Evolutionary conservation across 2,888 invertebrate genomes (phyloP).

Genomic region (Scaptomyza cyrtandrae): DNA sequence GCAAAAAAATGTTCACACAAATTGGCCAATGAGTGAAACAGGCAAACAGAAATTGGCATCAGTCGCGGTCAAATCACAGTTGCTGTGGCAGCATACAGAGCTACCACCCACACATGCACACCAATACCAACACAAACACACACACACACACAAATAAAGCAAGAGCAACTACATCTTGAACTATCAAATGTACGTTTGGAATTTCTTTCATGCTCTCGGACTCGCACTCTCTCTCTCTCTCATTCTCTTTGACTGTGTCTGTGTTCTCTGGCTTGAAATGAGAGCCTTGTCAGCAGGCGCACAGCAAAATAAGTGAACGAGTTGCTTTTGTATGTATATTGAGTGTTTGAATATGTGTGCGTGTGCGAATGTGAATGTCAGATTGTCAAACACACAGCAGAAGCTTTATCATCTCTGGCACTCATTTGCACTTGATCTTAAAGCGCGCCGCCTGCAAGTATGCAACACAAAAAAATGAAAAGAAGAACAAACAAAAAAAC

Average conservation of each 20-base stretch:
- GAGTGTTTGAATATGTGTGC: conserved; percentile 3
- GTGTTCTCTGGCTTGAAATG: conserved; percentile 44
- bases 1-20: conserved; percentile 4
- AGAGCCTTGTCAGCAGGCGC: conserved; percentile 46
- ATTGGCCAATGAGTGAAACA: conserved; percentile 24
- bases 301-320: conserved; percentile 34
- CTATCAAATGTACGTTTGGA: conserved; percentile 54
- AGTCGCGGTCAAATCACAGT: conserved; percentile 19
- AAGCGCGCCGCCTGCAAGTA: conserved; percentile 61
- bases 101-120: too few species aligned
- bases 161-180: conserved; percentile 32
- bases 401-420: conserved; percentile 18
- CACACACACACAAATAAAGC: conserved; percentile 5
- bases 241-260: conserved; percentile 18
- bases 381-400: conserved; percentile 10
- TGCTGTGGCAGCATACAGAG: too few species aligned
- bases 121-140: background rate
- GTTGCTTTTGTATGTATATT: conserved; percentile 15
- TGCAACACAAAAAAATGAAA: conserved; percentile 34
- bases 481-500: background rate
- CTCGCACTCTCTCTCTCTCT: conserved; percentile 2
- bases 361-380: conserved; percentile 16
- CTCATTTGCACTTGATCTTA: conserved; percentile 66
- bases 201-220: conserved; percentile 19
- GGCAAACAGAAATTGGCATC: conserved; percentile 31